Evolutionary conservation across 2,888 invertebrate species (phyloP).

Genomic region (Clepsis dumicolana): DNA sequence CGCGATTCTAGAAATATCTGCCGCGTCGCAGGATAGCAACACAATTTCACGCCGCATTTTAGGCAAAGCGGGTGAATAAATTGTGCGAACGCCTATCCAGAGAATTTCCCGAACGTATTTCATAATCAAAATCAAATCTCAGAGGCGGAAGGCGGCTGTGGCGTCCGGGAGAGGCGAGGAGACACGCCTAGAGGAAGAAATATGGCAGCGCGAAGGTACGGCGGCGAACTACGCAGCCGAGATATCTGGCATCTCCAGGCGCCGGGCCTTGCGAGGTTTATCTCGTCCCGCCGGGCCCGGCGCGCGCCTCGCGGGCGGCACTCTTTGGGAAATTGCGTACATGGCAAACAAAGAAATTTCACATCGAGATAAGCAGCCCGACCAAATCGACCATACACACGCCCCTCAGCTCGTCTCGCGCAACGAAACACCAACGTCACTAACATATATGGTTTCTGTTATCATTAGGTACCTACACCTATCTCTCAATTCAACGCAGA

Average conservation of each 20-base stretch:
- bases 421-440: conserved; percentile 32
- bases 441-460: conserved; percentile 24
- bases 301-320: conserved; percentile 57
- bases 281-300: conserved; percentile 57
- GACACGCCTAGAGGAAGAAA: conserved; percentile 60
- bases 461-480: too few relatives aligned
- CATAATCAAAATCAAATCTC: conserved; percentile 73
- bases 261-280: conserved; percentile 68
- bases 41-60: conserved; percentile 57
- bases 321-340: conserved; percentile 80
- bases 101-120: conserved; percentile 65
- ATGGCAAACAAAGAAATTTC: conserved; percentile 81
- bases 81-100: conserved; percentile 58
- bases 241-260: conserved; percentile 75
- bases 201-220: conserved; percentile 55
- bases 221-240: conserved; percentile 52
- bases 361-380: conserved; percentile 71
- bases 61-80: conserved; percentile 55
- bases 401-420: conserved; percentile 41
- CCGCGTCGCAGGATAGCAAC: conserved; percentile 48
- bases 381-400: conserved; percentile 66
- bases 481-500: too few relatives aligned
- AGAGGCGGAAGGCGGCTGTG: conserved; percentile 55
- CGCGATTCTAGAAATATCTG: conserved; percentile 39
- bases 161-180: conserved; percentile 53